phyloP scores from a whole-genome alignment of 2,113 vertebrate genomes.

The Odobenus rosmarus region DNA sequence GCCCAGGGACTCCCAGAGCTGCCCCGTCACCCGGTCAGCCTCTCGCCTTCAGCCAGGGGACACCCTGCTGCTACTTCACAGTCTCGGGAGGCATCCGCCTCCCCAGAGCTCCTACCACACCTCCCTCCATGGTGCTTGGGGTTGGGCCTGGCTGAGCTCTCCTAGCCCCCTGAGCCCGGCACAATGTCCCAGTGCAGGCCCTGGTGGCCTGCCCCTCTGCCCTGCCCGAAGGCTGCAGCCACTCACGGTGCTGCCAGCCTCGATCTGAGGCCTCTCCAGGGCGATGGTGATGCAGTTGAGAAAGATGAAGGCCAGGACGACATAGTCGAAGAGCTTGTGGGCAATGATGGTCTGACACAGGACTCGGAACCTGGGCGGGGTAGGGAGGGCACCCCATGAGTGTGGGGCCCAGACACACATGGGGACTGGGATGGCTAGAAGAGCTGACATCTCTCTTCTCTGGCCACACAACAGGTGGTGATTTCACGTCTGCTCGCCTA shows the following conservation, averaged over 20 bases:
- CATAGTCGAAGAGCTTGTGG: slow-evolving; percentile 97
- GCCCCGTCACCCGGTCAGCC: accelerated
- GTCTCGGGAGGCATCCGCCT: accelerated
- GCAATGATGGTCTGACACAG: slow-evolving; percentile 97
- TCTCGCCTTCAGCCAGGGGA: background rate
- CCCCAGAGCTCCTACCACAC: background rate
- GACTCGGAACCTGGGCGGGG: slow-evolving; percentile 91
- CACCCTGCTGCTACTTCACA: background rate
- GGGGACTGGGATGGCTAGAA: background rate
- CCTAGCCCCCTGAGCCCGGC: background rate
- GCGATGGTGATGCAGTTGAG: slow-evolving; percentile 99
- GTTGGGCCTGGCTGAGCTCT: background rate
- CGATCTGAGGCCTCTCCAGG: slow-evolving; percentile 97
- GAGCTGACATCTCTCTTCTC: background rate
- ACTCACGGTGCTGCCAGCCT: slow-evolving; percentile 96
- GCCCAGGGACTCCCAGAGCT: background rate
- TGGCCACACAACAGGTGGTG: background rate
- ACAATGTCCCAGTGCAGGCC: background rate
- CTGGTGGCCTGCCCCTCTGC: background rate
- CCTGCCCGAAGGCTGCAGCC: background rate
- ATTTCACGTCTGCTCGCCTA: background rate
- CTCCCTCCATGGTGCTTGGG: background rate
- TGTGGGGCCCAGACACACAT: background rate
- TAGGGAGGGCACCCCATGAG: background rate
- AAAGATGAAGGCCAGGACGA: slow-evolving; percentile 98